Evolutionary conservation across 2,797 vertebrate species (phyloP).

Genomic region (Ataeniobius toweri): DNA sequence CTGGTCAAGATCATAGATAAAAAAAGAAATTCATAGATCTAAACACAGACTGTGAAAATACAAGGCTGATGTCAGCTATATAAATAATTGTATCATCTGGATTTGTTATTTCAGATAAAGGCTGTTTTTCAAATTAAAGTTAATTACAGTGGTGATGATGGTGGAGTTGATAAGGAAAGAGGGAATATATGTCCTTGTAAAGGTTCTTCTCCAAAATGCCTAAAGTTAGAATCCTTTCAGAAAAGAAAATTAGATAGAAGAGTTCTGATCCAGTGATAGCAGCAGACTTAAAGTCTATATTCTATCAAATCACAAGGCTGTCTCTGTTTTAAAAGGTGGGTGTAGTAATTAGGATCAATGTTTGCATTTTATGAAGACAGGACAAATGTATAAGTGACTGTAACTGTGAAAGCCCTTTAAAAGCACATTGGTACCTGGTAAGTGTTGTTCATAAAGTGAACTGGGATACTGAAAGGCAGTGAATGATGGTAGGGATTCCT

Average conservation of each 20-base stretch:
- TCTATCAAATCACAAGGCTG: not conserved
- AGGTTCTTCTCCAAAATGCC: not conserved
- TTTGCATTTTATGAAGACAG: not conserved
- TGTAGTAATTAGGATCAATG: not conserved
- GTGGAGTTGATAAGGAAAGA: not conserved
- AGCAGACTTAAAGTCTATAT: not conserved
- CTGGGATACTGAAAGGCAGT: constrained; percentile 95
- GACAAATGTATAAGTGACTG: not conserved
- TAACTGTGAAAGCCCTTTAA: constrained; percentile 1
- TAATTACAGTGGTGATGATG: not conserved
- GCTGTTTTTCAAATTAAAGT: not conserved
- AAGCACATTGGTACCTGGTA: constrained; percentile 85
- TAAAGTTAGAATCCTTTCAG: not conserved
- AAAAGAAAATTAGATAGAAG: not conserved
- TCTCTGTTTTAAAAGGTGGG: not conserved
- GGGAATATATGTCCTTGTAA: not conserved
- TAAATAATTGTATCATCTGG: no score
- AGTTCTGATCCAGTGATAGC: not conserved
- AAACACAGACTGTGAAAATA: no score
- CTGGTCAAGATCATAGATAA: no score
- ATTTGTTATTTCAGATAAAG: not conserved
- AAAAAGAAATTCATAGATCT: no score
- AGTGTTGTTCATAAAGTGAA: constrained; percentile 93
- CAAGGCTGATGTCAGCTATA: no score
- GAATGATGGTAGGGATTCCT: constrained; percentile 97